Conservation (phyloP, 2,113 vertebrate species). For the Pachypanchax playfairii region DNA sequence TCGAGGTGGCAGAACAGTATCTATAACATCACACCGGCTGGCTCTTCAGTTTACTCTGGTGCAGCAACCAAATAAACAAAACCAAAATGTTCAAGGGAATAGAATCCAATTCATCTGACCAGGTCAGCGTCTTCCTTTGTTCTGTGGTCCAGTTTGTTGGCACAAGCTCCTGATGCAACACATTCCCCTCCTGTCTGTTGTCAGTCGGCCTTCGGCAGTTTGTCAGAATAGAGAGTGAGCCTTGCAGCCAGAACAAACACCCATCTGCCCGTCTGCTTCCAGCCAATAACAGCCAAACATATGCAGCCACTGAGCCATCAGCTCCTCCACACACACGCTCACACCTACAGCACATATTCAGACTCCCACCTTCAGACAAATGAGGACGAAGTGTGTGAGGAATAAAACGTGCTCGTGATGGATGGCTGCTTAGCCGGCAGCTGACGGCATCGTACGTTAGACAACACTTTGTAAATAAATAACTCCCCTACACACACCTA, state of each 20-base stretch:
- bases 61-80: no score
- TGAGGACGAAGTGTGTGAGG: constrained; percentile 57
- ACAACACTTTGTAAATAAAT: constrained; percentile 74
- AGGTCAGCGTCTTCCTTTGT: no score
- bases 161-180: no score
- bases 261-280: constrained; percentile 40
- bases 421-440: constrained; percentile 64
- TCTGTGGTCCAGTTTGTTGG: no score
- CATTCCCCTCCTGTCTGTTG: constrained; percentile 8
- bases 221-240: constrained; percentile 20
- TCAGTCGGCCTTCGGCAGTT: constrained; percentile 31
- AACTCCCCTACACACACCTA: constrained; percentile 42
- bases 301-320: constrained; percentile 70
- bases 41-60: no score
- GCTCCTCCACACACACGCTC: constrained; percentile 38
- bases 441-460: constrained; percentile 74
- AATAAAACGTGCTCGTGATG: constrained; percentile 73
- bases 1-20: no score
- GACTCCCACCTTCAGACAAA: constrained; percentile 28
- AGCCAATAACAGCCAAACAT: constrained; percentile 56
- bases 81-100: no score
- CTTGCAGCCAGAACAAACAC: constrained; percentile 9
- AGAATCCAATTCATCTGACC: no score
- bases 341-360: constrained; percentile 1
- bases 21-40: no score